Evolutionary conservation across 2,797 vertebrate species (phyloP), one percentile per base, ranked within the genome.

Genomic region (Thamnophis elegans): DNA sequence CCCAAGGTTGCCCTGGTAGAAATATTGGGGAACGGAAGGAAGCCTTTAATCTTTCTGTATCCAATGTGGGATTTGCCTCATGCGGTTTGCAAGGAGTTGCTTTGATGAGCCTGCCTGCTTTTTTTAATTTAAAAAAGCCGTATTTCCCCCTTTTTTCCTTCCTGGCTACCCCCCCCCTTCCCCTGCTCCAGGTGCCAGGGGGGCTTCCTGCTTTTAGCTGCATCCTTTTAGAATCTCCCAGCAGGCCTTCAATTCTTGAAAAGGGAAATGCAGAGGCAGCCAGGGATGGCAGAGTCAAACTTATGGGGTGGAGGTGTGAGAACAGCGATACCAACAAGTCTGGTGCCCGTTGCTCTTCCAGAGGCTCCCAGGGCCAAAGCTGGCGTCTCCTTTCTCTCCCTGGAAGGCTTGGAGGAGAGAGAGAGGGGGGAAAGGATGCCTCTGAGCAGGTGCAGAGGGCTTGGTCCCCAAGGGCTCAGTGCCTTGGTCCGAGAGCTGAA

Each of bases 131-230:
- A 25, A 54, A 58, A 58, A 89, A 9, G 55, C 55, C 9, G 13
- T 54, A 2, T n/a, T 92, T 87, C 36, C 89, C 65, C 32, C 73
- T 5, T 14, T 62, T 26, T 1, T 1, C 3, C 12, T 26, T 12
- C 32, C 36, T 59, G 20, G 22, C 73, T 6, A 9, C 14, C 16
- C 60, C 1, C 36, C 58, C 22, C 8, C 2, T 5, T 1, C 22
- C 56, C 58, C 22, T 25, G 18, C 26, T 60, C 85, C 59, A 93
- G 26, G 88, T 86, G 51, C 73, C 5, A 11, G 4, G 11, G n/a
- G 47, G 53, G 42, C 53, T 93, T 93, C 93, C 90, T 92, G 93
- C 91, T 93, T 92, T 90, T 12, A 89, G 42, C 88, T 56, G 87
- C 87, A 51, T 22, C 55, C 1, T 11, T 13, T 90, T 73, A 2